A percentile compares a stretch with the other conserved stretches of the same genome.
These are phyloP conservation scores for Sebastiscus tertius DNA, from an alignment of 2,797 vertebrate genomes.

Conservation along the genomic window DNA sequence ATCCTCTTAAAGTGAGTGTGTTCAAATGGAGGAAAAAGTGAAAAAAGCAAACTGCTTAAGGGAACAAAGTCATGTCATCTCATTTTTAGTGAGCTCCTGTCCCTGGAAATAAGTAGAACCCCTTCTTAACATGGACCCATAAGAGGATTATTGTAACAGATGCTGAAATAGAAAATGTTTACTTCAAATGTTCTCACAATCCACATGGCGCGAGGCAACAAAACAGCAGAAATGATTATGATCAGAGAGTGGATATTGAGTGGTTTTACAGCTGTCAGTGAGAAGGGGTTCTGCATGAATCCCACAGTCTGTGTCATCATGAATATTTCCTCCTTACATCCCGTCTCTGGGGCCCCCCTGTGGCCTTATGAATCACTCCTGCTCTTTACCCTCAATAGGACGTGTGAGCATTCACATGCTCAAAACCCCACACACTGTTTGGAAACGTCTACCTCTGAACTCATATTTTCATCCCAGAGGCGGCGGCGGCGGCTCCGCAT, in stretches of 20 bases:
- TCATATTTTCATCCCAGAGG: constrained; percentile 39
- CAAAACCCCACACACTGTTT: not conserved
- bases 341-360: constrained; percentile 84
- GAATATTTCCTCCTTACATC: constrained; percentile 43
- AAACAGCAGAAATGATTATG: not conserved
- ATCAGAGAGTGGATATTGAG: constrained; percentile 3
- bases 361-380: constrained; percentile 76
- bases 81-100: constrained; percentile 1
- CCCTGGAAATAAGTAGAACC: constrained; percentile 27
- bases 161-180: constrained; percentile 20
- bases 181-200: constrained; percentile 7
- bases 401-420: constrained; percentile 24
- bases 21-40: not conserved
- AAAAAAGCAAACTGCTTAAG: constrained; percentile 1
- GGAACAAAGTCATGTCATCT: constrained; percentile 35
- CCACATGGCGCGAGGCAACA: not conserved
- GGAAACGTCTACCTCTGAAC: constrained; percentile 25
- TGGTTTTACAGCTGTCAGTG: not conserved
- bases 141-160: constrained; percentile 38
- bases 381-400: constrained; percentile 23
- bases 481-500: not conserved
- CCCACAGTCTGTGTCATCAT: constrained; percentile 19
- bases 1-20: not conserved
- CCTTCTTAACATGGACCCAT: constrained; percentile 11
- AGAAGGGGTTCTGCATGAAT: not conserved